Base-by-base conservation (phyloP, 1,140 invertebrate genomes). In the Danaus melanippus region DNA sequence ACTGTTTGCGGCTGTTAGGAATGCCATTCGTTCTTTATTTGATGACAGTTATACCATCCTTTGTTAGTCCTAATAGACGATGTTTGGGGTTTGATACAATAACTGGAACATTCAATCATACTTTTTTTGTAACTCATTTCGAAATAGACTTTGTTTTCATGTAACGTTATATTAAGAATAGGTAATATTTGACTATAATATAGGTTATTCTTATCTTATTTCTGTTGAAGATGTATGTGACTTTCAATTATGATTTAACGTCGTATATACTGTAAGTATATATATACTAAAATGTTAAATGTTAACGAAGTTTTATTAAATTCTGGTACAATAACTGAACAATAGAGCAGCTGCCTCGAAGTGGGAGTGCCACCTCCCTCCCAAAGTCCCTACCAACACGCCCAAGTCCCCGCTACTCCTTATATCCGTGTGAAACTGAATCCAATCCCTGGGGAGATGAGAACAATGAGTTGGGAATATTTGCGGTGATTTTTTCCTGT, bases 1-100 rank as follows among this genome's bases (percentile, higher is more conserved):
- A 53, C 46, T 76, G 71, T 82, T 81, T 82, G 79, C 74, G 78
- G 73, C 69, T 78, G 77, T 81, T 79, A 77, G 72, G 74, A 76
- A 76, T 62, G 69, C 74, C 63, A 84, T 84, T 74, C 65, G 73
- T 78, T 76, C 68, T 69, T 84, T 81, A 80, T 84, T 76, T 63
- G 68, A 78, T 71, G 76, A 75, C 74, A 76, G 67, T 84, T 82
- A 81, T 68, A 75, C 60, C 70, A 71, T 69, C 71, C 66, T 74
- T 73, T 77, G 68, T 60, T 55, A 44, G n/a, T 42, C 53, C 12
- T 52, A 52, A 53, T 46, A 21, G 50, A 11, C 47, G n/a, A 51
- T 60, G 48, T 50, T 46, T 43, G 15, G 12, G 41, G 2, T 43
- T 12, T 43, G 32, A 44, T 52, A 53, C 42, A 53, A 57, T 60